Conservation (phyloP, 2,113 vertebrate genomes). For the Fregetta grallaria region DNA sequence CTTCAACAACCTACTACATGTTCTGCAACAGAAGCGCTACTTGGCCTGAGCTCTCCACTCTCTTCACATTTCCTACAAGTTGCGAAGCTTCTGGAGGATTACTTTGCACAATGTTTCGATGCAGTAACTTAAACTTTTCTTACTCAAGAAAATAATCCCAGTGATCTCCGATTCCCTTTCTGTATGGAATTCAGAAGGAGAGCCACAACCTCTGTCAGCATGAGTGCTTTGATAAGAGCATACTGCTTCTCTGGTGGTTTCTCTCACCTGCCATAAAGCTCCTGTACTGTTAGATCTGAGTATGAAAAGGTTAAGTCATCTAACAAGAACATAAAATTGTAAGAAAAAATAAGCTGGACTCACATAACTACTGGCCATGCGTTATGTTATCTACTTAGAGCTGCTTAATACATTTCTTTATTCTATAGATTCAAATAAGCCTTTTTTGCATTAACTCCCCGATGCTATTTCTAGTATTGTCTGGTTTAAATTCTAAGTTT, state of each 20-base stretch:
- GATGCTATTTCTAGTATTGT: background rate
- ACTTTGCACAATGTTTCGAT: background rate
- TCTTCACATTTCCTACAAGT: background rate
- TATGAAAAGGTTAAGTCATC: background rate
- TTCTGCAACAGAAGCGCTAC: background rate
- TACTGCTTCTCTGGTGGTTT: background rate
- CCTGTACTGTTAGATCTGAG: background rate
- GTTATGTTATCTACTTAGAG: background rate
- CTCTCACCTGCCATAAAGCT: background rate
- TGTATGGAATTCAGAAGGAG: background rate
- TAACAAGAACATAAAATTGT: background rate
- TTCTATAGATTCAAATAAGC: background rate
- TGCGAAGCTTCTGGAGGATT: background rate
- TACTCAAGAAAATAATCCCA: background rate
- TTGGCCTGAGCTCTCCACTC: background rate
- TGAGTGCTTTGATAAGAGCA: background rate
- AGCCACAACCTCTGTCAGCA: background rate
- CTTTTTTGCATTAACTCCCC: background rate
- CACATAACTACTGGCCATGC: background rate
- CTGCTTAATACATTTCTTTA: background rate
- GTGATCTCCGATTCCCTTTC: background rate
- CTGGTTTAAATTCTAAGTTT: background rate
- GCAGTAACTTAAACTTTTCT: background rate
- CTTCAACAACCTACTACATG: background rate
- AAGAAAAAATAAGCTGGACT: background rate